Percentiles rank a stretch among this genome's conserved stretches.
Evolutionary conservation across 2,797 vertebrate species (phyloP).

Genomic region (Eleutherodactylus coqui): DNA sequence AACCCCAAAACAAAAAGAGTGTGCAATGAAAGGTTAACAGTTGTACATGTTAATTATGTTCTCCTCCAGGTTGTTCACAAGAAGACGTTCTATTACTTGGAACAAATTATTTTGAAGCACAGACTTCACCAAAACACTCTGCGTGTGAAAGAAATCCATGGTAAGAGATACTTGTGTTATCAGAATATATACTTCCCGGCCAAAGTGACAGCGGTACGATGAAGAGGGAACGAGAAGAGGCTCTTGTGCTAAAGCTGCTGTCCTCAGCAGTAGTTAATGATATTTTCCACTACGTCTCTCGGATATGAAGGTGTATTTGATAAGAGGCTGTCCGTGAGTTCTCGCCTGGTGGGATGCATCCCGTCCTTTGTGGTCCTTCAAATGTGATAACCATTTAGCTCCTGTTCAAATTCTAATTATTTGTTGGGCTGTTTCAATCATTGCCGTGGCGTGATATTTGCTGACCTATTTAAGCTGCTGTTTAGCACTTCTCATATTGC

Average conservation of each 20-base stretch:
- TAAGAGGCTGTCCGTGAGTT: background rate
- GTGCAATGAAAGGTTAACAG: too few relatives aligned
- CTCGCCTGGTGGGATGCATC: background rate
- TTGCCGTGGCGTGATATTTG: background rate
- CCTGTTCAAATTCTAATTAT: too few relatives aligned
- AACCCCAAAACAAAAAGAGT: too few relatives aligned
- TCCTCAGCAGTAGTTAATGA: background rate
- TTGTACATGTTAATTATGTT: background rate
- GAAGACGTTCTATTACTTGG: constrained; percentile 97
- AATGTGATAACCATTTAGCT: too few relatives aligned
- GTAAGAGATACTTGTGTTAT: constrained; percentile 71
- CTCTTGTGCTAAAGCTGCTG: background rate
- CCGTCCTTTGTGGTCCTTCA: background rate
- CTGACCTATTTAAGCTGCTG: background rate
- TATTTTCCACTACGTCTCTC: background rate
- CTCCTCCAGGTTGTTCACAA: constrained; percentile 88
- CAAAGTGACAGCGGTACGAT: background rate
- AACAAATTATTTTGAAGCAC: constrained; percentile 96
- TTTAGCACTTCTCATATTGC: background rate
- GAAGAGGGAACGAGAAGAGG: background rate
- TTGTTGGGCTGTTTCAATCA: too few relatives aligned
- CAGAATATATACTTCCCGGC: background rate
- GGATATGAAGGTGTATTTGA: background rate
- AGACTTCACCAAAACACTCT: constrained; percentile 92
- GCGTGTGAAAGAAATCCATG: constrained; percentile 96